Conservation (phyloP, 1,140 invertebrate species). For the Hetaerina americana region DNA sequence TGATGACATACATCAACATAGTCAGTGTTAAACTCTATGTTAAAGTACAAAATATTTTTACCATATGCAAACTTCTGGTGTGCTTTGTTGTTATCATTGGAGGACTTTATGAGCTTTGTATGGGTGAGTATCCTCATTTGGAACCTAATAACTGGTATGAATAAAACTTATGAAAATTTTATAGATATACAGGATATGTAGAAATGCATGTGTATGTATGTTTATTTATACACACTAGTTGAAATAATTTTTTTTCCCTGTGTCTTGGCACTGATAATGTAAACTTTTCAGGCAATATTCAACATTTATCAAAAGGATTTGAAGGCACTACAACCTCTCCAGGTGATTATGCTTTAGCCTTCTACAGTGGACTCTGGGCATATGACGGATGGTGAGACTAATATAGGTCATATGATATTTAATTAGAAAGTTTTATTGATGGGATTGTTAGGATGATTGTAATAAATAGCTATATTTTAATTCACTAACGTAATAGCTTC, state of each 20-base stretch:
- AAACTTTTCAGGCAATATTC: constrained; percentile 41
- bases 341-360: constrained; percentile 70
- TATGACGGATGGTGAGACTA: constrained; percentile 73
- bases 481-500: not conserved
- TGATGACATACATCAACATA: constrained; percentile 81
- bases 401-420: not conserved
- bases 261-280: too few species aligned
- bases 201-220: too few species aligned
- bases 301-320: constrained; percentile 61
- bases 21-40: constrained; percentile 79
- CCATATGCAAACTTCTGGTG: constrained; percentile 68
- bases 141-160: too few species aligned
- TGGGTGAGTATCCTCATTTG: constrained; percentile 38
- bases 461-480: not conserved
- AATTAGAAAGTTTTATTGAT: too few species aligned
- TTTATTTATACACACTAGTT: too few species aligned
- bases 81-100: constrained; percentile 70
- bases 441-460: too few species aligned
- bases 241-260: too few species aligned
- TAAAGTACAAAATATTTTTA: constrained; percentile 78
- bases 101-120: constrained; percentile 60
- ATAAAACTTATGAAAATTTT: not conserved
- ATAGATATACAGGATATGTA: too few species aligned
- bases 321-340: constrained; percentile 53
- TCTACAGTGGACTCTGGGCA: constrained; percentile 89